Conservation (phyloP, 2,113 vertebrate genomes). For the Grallaria varia region DNA sequence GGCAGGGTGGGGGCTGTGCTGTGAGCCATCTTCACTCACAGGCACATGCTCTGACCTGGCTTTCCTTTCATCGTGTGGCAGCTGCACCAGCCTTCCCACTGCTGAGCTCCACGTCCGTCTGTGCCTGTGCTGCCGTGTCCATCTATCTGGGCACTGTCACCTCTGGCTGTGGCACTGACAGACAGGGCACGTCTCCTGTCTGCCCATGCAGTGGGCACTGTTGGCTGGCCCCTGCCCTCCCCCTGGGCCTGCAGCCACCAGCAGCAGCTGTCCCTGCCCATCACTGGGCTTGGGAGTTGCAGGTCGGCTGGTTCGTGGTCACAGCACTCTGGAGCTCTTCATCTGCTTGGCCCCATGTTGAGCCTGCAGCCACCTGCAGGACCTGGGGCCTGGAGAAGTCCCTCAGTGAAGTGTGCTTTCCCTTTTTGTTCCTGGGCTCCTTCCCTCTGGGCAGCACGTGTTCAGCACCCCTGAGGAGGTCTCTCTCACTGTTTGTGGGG, state of each 20-base stretch:
- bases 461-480: neutral
- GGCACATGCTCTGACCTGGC: neutral
- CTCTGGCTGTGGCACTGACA: fast-evolving
- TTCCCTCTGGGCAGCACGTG: neutral
- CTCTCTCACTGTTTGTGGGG: neutral
- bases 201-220: neutral
- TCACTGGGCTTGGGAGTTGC: neutral
- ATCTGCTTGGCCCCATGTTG: fast-evolving
- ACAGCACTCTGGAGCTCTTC: neutral
- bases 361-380: neutral
- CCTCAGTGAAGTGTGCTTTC: neutral
- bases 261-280: neutral
- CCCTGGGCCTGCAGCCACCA: neutral
- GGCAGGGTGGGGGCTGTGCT: neutral
- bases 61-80: fast-evolving
- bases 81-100: neutral
- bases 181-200: fast-evolving
- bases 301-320: neutral
- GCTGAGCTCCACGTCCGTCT: fast-evolving
- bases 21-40: neutral
- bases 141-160: neutral
- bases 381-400: neutral
- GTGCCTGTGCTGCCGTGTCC: fast-evolving
- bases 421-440: neutral
- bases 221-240: neutral